Percentiles rank a stretch among this genome's conserved stretches.
phyloP scores from a whole-genome alignment of 1,140 invertebrate species.

The Diorhabda elongata region DNA sequence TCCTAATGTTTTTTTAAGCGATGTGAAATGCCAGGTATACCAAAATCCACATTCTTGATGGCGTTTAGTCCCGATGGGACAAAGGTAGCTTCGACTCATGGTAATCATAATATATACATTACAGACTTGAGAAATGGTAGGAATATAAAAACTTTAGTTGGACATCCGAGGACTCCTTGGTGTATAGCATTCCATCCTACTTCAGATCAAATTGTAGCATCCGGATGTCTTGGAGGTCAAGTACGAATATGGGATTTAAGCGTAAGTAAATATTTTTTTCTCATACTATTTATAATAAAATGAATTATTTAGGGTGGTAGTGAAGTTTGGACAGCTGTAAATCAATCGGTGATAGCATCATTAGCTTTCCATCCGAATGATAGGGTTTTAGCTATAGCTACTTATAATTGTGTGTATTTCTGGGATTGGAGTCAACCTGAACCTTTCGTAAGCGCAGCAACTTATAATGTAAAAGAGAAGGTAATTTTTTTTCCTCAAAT shows the following conservation, averaged over 20 bases:
- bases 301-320: slow-evolving; percentile 65
- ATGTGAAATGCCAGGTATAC: slow-evolving; percentile 69
- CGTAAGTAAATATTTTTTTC: slow-evolving; percentile 56
- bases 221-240: slow-evolving; percentile 85
- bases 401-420: slow-evolving; percentile 80
- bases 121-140: slow-evolving; percentile 76
- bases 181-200: slow-evolving; percentile 86
- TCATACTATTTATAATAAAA: slow-evolving; percentile 4
- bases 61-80: slow-evolving; percentile 82
- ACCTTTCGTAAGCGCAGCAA: slow-evolving; percentile 69
- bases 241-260: slow-evolving; percentile 87
- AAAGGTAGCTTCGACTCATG: slow-evolving; percentile 84
- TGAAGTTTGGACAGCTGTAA: slow-evolving; percentile 73
- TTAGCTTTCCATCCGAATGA: slow-evolving; percentile 83
- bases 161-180: slow-evolving; percentile 89
- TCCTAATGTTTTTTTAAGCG: slow-evolving; percentile 50
- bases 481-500: slow-evolving; percentile 44
- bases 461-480: slow-evolving; percentile 70
- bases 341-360: slow-evolving; percentile 74
- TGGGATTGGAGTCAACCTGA: slow-evolving; percentile 83
- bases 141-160: slow-evolving; percentile 71
- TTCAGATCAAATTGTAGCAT: slow-evolving; percentile 77
- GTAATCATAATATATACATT: slow-evolving; percentile 88
- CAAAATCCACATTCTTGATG: slow-evolving; percentile 77
- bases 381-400: slow-evolving; percentile 78